Conservation (phyloP, 2,113 vertebrate species). For the Ochotona princeps region DNA sequence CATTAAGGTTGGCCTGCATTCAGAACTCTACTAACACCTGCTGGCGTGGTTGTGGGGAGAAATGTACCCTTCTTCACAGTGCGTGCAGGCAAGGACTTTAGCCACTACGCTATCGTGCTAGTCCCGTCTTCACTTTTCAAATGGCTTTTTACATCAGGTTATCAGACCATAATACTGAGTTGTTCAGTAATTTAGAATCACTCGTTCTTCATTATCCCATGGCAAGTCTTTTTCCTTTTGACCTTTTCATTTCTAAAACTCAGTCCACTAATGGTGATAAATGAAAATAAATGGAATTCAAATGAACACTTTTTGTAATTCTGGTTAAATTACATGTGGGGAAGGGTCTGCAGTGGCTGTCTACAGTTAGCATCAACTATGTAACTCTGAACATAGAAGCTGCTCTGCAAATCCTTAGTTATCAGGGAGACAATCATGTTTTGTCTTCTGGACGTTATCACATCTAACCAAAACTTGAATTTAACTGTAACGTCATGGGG, state of each 20-base stretch:
- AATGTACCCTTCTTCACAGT: no score
- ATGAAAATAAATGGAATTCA: not conserved
- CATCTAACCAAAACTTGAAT: constrained; percentile 15
- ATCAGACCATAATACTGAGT: not conserved
- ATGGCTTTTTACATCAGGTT: not conserved
- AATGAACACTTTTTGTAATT: not conserved
- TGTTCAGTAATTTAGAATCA: not conserved
- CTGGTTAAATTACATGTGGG: not conserved
- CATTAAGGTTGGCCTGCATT: no score
- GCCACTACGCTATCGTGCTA: no score
- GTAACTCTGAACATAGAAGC: not conserved
- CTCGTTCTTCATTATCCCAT: not conserved
- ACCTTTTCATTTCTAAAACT: constrained; percentile 12
- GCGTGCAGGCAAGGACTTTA: no score
- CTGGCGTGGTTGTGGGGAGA: no score
- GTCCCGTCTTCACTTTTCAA: no score
- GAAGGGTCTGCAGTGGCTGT: not conserved
- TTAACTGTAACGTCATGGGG: constrained; percentile 9
- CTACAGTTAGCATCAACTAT: not conserved
- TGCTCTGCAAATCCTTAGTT: constrained; percentile 49
- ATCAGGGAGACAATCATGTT: not conserved
- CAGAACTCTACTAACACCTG: no score
- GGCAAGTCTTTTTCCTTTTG: not conserved
- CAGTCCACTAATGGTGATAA: not conserved
- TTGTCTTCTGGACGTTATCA: constrained; percentile 42